Conservation (phyloP, 2,888 invertebrate genomes). For the Dysmachus trigonus region DNA sequence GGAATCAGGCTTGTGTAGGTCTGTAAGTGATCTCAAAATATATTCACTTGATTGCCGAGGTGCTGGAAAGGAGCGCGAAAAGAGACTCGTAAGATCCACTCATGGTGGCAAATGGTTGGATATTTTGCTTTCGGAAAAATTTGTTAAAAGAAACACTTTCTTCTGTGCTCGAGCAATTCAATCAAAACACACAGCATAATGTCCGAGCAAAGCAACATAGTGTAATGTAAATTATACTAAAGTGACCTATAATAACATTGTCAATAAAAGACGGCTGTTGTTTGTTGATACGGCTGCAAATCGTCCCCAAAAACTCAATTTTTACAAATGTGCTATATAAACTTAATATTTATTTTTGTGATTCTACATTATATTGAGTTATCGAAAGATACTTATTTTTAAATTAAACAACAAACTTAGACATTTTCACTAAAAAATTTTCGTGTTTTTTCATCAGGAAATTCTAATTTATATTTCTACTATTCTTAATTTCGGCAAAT, state of each 20-base stretch:
- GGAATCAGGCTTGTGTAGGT: not conserved
- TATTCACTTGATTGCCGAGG: constrained; percentile 10
- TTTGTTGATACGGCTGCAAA: too few species aligned
- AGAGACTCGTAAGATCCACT: not conserved
- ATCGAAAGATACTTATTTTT: too few species aligned
- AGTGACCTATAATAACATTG: not conserved
- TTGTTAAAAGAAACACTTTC: not conserved
- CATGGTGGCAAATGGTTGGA: not conserved
- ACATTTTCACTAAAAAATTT: too few species aligned
- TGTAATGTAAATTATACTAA: not conserved
- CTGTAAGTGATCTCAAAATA: constrained; percentile 4
- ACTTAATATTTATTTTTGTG: too few species aligned
- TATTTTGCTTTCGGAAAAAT: not conserved
- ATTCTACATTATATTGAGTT: too few species aligned
- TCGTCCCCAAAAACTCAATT: not conserved
- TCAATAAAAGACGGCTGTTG: not conserved
- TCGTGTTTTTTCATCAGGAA: too few species aligned
- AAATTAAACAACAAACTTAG: too few species aligned
- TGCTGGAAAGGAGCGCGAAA: not conserved
- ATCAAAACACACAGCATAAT: not conserved
- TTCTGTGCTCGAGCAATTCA: not conserved
- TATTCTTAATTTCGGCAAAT: too few species aligned
- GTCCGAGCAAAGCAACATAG: not conserved
- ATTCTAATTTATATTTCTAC: too few species aligned
- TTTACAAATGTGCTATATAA: not conserved